Evolutionary conservation across 2,113 vertebrate genomes (phyloP), one percentile per base, ranked within the genome.

Genomic region (Callionymus lyra): DNA sequence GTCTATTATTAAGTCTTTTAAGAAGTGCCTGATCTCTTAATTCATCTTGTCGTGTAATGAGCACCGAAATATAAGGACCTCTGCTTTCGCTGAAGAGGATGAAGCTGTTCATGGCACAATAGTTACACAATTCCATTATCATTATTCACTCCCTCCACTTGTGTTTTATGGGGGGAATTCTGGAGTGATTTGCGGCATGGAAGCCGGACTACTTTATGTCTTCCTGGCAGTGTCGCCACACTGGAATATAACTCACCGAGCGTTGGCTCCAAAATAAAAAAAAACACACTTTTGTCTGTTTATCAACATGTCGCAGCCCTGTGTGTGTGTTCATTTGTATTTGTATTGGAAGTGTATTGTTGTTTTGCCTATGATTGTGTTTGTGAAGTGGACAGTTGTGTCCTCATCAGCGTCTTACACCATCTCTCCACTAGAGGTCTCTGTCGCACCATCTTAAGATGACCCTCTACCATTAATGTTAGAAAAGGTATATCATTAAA

Each of bases 361-460:
- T n/a, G n/a, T n/a, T n/a, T n/a, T n/a, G n/a, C 31, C 34, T 17
- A 10, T 34, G 31, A 17, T 43, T 9, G 12, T 11, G 40, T 18
- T 3, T 19, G 9, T n/a, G 16, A 34, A 17, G 47, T 2, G 19
- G n/a, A n/a, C n/a, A n/a, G n/a, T n/a, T n/a, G n/a, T n/a, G n/a
- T n/a, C n/a, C n/a, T n/a, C 15, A n/a, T 31, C 33, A 37, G 15
- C 9, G 34, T 16, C 31, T 27, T 18, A 21, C 18, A 32, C 13
- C 31, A 18, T 17, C 33, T 0, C 17, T 18, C 73, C 80, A 79
- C 42, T 38, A 16, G 77, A 41, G 63, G 65, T 61, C 77, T 63
- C 69, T 79, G 47, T 59, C 6, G 51, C 40, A 40, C 48, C 71
- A 65, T 16, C 34, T 3, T 11, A 2, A 11, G 1, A 6, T 41